A percentile compares a stretch with the other conserved stretches of the same genome.
Evolutionary conservation across 2,797 vertebrate species (phyloP).

Genomic region (Phalanger gymnotis): DNA sequence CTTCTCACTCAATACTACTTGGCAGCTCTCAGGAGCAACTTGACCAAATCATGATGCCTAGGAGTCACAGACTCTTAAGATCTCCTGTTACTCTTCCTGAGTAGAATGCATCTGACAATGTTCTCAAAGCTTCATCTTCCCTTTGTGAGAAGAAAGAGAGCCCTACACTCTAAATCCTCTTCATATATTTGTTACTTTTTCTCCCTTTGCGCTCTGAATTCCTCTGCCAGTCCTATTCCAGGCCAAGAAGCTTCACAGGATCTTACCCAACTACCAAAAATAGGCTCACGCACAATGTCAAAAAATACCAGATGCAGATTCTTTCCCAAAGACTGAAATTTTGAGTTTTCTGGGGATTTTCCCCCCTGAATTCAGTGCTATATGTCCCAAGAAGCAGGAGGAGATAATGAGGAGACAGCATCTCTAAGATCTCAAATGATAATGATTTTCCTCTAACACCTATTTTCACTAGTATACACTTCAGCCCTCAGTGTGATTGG

Average conservation of each 20-base stretch:
- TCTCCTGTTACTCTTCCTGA: slow-evolving; percentile 48
- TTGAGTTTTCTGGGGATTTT: background rate
- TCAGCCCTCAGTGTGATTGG: background rate
- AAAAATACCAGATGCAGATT: background rate
- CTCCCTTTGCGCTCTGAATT: slow-evolving; percentile 38
- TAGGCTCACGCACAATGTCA: fast-evolving
- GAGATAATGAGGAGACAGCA: background rate
- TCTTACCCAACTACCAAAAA: slow-evolving; percentile 7
- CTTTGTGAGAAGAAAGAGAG: slow-evolving; percentile 43
- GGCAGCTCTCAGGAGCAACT: slow-evolving; percentile 69
- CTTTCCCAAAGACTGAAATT: slow-evolving; percentile 7
- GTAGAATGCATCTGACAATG: slow-evolving; percentile 40
- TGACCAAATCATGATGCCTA: slow-evolving; percentile 60
- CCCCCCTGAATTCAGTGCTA: background rate
- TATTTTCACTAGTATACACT: background rate
- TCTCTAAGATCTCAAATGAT: background rate
- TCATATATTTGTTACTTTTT: slow-evolving; percentile 45
- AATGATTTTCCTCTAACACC: background rate
- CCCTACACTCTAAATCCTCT: slow-evolving; percentile 39
- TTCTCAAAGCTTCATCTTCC: slow-evolving; percentile 34
- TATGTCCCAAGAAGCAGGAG: background rate
- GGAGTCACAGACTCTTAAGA: slow-evolving; percentile 56
- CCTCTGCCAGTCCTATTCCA: slow-evolving; percentile 14
- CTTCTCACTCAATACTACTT: slow-evolving; percentile 55
- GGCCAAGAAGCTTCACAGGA: slow-evolving; percentile 25